These are phyloP conservation scores for Malacoraja senta DNA, from an alignment of 2,797 vertebrate genomes.

Conservation along the genomic window DNA sequence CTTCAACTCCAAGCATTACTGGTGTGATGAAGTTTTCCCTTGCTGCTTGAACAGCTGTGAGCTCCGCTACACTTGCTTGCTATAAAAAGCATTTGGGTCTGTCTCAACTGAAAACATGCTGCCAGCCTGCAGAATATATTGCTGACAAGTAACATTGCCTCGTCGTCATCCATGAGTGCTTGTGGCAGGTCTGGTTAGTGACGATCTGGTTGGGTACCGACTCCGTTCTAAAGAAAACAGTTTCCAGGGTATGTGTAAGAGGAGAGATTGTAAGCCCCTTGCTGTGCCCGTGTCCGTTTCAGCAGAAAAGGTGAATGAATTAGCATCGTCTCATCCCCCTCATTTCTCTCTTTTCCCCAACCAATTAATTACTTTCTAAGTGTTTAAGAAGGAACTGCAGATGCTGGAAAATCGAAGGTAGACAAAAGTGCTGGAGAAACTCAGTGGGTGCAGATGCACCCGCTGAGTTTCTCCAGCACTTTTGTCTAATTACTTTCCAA, in stretches of 20 bases:
- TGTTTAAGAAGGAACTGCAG: too few species aligned
- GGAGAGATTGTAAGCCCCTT: background rate
- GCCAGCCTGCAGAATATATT: background rate
- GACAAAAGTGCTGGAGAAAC: too few species aligned
- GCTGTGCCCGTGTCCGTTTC: background rate
- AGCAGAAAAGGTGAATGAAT: too few species aligned
- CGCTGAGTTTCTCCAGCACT: too few species aligned
- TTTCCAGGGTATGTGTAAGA: too few species aligned
- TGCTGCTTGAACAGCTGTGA: background rate
- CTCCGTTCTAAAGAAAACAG: background rate
- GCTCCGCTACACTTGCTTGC: background rate
- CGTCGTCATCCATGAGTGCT: background rate
- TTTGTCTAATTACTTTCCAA: background rate
- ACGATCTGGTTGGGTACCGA: background rate
- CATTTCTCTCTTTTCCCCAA: background rate
- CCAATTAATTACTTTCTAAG: too few species aligned
- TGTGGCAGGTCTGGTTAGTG: background rate
- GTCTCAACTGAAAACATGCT: background rate
- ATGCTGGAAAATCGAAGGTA: too few species aligned
- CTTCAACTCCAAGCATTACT: background rate
- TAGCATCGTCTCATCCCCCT: background rate
- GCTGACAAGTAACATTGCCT: background rate
- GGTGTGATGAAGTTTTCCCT: background rate
- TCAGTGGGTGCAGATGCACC: too few species aligned
- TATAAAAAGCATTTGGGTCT: conserved; percentile 2